Conservation (phyloP, 2,113 vertebrate species). For the Grallaria varia region DNA sequence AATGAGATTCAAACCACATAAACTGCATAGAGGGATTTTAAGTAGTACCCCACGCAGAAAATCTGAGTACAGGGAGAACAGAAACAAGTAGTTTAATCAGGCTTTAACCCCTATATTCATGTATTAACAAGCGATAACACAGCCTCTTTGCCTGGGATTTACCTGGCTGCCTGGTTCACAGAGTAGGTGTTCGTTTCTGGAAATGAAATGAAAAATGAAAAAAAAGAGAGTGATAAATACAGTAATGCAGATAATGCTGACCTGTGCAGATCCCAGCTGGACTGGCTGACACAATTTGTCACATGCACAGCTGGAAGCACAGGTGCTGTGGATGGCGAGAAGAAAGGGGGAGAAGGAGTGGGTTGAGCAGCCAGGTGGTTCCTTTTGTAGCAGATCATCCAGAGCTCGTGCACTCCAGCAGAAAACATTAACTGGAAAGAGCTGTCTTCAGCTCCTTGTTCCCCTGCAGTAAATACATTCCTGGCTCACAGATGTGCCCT, state of each 20-base stretch:
- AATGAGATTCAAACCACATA: background rate
- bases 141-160: background rate
- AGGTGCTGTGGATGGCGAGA: background rate
- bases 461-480: background rate
- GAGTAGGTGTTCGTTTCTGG: background rate
- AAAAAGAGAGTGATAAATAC: background rate
- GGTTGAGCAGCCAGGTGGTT: background rate
- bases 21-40: background rate
- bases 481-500: background rate
- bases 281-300: background rate
- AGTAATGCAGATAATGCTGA: background rate
- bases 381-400: background rate
- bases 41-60: background rate
- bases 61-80: background rate
- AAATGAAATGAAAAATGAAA: background rate
- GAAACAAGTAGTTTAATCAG: background rate
- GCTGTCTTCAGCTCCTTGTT: background rate
- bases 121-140: background rate
- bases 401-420: background rate
- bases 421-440: background rate
- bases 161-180: background rate
- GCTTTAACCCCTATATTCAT: background rate
- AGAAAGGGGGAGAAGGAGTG: background rate
- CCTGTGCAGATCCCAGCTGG: background rate
- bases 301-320: background rate